Conservation (phyloP, 2,888 invertebrate genomes). For the Belgica antarctica region DNA sequence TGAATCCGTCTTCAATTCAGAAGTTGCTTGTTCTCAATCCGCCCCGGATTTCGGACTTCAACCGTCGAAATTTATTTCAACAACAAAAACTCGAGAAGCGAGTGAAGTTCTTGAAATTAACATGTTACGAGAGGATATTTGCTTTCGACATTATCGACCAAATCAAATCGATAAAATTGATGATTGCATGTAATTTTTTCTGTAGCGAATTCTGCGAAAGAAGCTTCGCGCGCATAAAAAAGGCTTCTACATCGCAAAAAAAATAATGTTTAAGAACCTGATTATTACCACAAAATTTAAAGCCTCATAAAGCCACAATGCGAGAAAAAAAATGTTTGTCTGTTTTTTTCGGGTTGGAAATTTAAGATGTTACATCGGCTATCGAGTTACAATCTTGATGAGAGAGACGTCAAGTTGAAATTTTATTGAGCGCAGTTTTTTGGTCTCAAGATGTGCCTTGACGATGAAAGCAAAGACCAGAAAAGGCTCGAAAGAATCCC, state of each 20-base stretch:
- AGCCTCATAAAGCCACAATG: conserved; percentile 34
- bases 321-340: conserved; percentile 6
- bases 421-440: conserved; percentile 9
- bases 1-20: not conserved
- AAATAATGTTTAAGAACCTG: conserved; percentile 23
- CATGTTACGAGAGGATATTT: not conserved
- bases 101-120: conserved; percentile 1
- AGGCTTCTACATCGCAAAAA: conserved; percentile 25
- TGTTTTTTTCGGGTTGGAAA: not conserved
- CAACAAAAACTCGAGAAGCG: conserved; percentile 9
- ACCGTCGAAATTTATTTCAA: not conserved
- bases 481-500: not conserved
- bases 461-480: not conserved
- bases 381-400: conserved; percentile 10
- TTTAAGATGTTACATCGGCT: not conserved
- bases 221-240: too few species aligned
- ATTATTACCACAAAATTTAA: conserved; percentile 36
- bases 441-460: not conserved
- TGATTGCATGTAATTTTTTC: conserved; percentile 31
- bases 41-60: not conserved
- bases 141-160: conserved; percentile 18
- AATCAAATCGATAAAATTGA: conserved; percentile 29
- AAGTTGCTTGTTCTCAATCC: conserved; percentile 1
- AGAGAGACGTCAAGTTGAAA: not conserved
- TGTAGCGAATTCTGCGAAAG: conserved; percentile 6